Evolutionary conservation across 2,888 invertebrate species (phyloP).

Genomic region (Odontocolon sp.): DNA sequence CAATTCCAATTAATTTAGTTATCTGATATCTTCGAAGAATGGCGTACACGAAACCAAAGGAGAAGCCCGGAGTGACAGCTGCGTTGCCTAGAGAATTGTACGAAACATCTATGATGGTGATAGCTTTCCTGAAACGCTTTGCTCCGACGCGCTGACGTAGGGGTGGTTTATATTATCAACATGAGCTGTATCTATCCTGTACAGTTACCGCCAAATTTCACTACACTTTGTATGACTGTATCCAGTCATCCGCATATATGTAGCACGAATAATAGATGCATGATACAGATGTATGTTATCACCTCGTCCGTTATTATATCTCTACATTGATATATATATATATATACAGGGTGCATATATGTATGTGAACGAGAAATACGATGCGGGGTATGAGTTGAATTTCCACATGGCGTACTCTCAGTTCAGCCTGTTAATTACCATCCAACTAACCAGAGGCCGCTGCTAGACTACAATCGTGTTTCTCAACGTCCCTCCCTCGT

Average conservation of each 20-base stretch:
- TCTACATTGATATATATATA: background rate
- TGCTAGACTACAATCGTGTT: slow-evolving; percentile 46
- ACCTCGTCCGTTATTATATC: background rate
- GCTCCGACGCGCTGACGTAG: background rate
- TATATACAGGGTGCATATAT: slow-evolving; percentile 9
- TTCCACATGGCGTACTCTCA: slow-evolving; percentile 19
- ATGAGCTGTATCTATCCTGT: background rate
- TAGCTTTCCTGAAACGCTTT: slow-evolving; percentile 24
- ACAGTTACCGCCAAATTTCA: background rate
- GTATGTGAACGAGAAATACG: slow-evolving; percentile 14
- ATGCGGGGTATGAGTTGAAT: slow-evolving; percentile 26
- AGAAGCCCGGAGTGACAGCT: background rate
- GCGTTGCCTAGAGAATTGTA: background rate
- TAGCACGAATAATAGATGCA: background rate
- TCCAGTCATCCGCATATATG: background rate
- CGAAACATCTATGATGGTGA: slow-evolving; percentile 17
- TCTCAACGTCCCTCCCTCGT: slow-evolving; percentile 32
- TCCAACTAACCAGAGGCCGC: slow-evolving; percentile 58
- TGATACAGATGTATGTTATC: background rate
- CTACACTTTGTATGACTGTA: background rate
- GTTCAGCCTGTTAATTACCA: slow-evolving; percentile 64
- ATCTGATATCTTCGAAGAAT: too few species aligned
- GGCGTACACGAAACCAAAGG: background rate
- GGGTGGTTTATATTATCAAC: slow-evolving; percentile 25
- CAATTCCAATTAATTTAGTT: too few species aligned